A percentile compares a stretch with the other conserved stretches of the same genome.
Evolutionary conservation across 2,113 vertebrate genomes (phyloP).

Genomic region (Macrotus californicus): DNA sequence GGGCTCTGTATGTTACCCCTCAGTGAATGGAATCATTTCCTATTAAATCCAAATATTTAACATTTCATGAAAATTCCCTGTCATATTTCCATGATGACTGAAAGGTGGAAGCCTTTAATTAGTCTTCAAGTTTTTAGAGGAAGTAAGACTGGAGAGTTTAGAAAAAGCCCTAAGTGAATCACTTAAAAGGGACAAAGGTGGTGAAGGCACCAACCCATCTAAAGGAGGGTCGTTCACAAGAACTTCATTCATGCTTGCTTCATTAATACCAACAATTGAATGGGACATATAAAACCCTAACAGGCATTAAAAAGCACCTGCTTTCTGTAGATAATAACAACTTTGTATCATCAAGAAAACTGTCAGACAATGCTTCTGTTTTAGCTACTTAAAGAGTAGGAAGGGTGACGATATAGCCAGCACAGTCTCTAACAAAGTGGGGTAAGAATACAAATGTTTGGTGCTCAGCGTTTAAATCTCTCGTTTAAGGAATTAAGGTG

Average conservation of each 20-base stretch:
- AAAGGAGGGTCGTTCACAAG: background rate
- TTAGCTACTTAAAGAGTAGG: background rate
- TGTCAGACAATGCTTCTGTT: background rate
- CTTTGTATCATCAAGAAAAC: background rate
- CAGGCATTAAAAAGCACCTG: background rate
- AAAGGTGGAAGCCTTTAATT: conserved; percentile 29
- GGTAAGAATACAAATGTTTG: background rate
- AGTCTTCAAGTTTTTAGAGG: background rate
- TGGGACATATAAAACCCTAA: background rate
- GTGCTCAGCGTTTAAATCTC: background rate
- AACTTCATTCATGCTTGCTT: background rate
- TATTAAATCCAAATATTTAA: conserved; percentile 37
- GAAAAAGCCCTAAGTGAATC: conserved; percentile 6
- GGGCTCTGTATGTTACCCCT: background rate
- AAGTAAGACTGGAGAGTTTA: conserved; percentile 37
- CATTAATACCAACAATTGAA: background rate
- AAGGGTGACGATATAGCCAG: background rate
- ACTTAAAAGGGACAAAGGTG: conserved; percentile 4
- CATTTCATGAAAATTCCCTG: conserved; percentile 26
- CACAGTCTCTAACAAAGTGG: background rate
- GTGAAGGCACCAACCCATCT: background rate
- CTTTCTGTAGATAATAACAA: background rate
- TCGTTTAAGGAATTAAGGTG: background rate
- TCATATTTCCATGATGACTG: background rate
- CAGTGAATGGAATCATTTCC: background rate